A percentile compares a stretch with the other conserved stretches of the same genome.
Conservation (phyloP, 2,888 invertebrate species). For the Campoplex capitator region DNA sequence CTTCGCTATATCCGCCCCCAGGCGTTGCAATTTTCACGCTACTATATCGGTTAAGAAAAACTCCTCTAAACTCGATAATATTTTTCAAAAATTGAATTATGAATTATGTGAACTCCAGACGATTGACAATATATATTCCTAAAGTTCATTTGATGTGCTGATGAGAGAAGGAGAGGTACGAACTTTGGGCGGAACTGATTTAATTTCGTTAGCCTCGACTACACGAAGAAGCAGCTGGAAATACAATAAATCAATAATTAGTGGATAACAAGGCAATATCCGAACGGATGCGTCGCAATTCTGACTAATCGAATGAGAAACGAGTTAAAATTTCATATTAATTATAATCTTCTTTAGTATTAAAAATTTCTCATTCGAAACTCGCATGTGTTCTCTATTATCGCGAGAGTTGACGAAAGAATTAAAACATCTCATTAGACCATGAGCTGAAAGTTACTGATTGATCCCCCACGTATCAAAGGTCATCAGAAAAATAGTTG, state of each 20-base stretch:
- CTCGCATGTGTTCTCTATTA: neutral
- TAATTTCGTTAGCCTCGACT: constrained; percentile 24
- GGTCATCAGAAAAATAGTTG: neutral
- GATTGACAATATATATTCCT: constrained; percentile 41
- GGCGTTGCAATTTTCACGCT: constrained; percentile 38
- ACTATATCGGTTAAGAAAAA: constrained; percentile 27
- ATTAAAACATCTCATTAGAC: neutral
- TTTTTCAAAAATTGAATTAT: constrained; percentile 41
- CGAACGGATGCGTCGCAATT: neutral
- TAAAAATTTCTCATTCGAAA: neutral
- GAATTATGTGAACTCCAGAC: constrained; percentile 1
- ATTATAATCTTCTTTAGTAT: neutral
- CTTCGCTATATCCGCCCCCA: neutral
- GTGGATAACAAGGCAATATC: neutral
- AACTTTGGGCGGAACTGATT: constrained; percentile 29
- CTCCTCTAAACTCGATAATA: constrained; percentile 11
- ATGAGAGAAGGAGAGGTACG: neutral
- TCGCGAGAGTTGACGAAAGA: no score
- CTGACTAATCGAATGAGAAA: neutral
- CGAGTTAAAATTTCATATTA: neutral
- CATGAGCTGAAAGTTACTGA: neutral
- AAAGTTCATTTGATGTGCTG: neutral
- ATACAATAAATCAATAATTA: constrained; percentile 23
- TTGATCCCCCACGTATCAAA: neutral
- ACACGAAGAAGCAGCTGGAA: neutral